Evolutionary conservation across 2,888 invertebrate species (phyloP).

Genomic region (Mesorhabditis belari): DNA sequence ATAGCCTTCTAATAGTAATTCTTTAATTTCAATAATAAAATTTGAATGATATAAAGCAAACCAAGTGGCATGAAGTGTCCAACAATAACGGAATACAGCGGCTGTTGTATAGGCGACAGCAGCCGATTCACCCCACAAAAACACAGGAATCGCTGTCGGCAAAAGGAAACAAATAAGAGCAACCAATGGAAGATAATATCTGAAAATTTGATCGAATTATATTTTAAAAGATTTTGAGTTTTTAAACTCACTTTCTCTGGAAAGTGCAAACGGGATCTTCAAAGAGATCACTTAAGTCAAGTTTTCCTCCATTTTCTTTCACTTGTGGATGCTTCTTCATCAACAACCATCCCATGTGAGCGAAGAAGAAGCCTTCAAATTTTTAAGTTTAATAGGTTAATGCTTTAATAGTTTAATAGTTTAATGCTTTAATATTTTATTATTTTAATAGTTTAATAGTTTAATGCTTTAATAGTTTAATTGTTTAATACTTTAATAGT

Average conservation of each 20-base stretch:
- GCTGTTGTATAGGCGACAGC: constrained; percentile 76
- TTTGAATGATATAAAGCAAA: constrained; percentile 6
- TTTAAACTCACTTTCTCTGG: constrained; percentile 69
- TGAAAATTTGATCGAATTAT: constrained; percentile 21
- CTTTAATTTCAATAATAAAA: too few relatives aligned
- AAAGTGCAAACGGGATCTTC: constrained; percentile 72
- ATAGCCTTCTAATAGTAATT: neutral
- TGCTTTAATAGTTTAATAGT: neutral
- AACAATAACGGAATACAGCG: constrained; percentile 71
- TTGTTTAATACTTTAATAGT: neutral
- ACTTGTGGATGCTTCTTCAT: constrained; percentile 71
- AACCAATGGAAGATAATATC: constrained; percentile 71
- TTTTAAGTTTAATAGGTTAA: neutral
- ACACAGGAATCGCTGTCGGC: constrained; percentile 73
- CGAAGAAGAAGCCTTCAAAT: constrained; percentile 77
- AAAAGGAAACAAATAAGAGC: constrained; percentile 72
- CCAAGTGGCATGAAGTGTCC: constrained; percentile 82
- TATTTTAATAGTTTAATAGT: too few relatives aligned
- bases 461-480: neutral
- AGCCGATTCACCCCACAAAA: constrained; percentile 73
- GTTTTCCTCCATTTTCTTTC: constrained; percentile 64
- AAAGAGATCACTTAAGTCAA: constrained; percentile 76
- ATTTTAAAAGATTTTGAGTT: neutral
- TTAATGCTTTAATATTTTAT: too few relatives aligned
- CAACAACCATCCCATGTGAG: constrained; percentile 89